A percentile compares a stretch with the other conserved stretches of the same genome.
phyloP scores from a whole-genome alignment of 2,888 invertebrate genomes.

The Zaprionus bogoriensis region DNA sequence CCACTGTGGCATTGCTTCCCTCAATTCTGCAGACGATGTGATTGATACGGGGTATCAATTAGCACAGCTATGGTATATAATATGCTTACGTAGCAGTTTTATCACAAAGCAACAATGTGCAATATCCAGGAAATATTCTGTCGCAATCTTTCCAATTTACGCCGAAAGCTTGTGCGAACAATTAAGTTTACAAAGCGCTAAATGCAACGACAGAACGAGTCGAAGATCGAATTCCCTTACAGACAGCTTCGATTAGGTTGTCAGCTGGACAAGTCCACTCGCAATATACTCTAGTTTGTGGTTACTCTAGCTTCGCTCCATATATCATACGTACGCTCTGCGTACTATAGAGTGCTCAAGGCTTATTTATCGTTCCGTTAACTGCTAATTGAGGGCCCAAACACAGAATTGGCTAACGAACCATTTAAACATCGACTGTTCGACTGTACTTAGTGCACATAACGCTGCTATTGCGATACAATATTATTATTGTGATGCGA shows the following conservation, averaged over 20 bases:
- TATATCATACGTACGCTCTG: too few species aligned
- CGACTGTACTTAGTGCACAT: not conserved
- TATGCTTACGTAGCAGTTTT: not conserved
- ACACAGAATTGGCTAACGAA: slow-evolving; percentile 13
- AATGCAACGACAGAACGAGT: not conserved
- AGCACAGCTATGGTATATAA: not conserved
- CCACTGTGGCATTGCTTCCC: too few species aligned
- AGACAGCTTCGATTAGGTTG: too few species aligned
- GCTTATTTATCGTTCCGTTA: not conserved
- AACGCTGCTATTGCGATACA: not conserved
- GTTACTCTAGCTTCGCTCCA: too few species aligned
- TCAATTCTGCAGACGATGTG: too few species aligned
- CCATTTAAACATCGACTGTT: slow-evolving; percentile 22
- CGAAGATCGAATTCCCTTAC: not conserved
- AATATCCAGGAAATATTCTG: not conserved
- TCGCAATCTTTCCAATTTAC: not conserved
- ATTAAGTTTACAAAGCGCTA: not conserved
- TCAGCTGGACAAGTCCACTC: too few species aligned
- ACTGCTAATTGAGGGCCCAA: not conserved
- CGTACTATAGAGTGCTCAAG: not conserved
- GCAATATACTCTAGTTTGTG: too few species aligned
- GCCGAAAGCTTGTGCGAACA: not conserved
- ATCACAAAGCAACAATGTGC: not conserved
- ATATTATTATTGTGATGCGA: too few species aligned
- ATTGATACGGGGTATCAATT: not conserved